These are phyloP conservation scores for Tympanoctomys barrerae DNA, from an alignment of 2,797 vertebrate genomes.

Conservation along the genomic window DNA sequence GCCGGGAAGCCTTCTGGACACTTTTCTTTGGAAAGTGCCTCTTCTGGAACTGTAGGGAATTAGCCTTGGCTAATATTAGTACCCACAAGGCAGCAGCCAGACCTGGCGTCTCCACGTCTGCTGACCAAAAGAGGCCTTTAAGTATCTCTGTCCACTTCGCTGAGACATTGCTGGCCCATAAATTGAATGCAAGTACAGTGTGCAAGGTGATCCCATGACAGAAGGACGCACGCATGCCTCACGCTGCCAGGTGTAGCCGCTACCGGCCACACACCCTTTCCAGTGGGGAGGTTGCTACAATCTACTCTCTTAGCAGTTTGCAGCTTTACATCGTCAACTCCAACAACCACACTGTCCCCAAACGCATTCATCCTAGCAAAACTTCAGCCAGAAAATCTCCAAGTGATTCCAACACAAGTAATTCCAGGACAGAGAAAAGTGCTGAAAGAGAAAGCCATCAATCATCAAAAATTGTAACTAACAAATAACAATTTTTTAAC, in stretches of 20 bases:
- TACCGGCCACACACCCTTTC: not conserved
- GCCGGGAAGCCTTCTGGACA: constrained; percentile 11
- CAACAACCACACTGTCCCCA: not conserved
- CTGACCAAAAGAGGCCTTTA: not conserved
- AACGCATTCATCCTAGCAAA: not conserved
- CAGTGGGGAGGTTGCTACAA: not conserved
- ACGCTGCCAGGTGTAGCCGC: not conserved
- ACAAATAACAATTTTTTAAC: not conserved
- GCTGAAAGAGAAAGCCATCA: not conserved
- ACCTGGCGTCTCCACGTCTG: not conserved
- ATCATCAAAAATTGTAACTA: not conserved
- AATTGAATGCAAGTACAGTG: not conserved
- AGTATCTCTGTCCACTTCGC: not conserved
- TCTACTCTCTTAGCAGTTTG: not conserved
- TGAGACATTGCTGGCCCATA: not conserved
- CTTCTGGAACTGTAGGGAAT: not conserved
- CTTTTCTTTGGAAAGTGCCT: constrained; percentile 56
- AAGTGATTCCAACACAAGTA: not conserved
- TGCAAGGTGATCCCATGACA: not conserved
- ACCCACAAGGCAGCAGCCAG: not conserved
- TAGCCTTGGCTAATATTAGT: not conserved
- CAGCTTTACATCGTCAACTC: not conserved
- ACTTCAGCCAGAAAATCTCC: not conserved
- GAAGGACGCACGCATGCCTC: not conserved
- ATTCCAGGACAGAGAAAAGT: not conserved